Base-by-base conservation (phyloP, 2,888 invertebrate genomes). In the Yponomeuta evonymella region DNA sequence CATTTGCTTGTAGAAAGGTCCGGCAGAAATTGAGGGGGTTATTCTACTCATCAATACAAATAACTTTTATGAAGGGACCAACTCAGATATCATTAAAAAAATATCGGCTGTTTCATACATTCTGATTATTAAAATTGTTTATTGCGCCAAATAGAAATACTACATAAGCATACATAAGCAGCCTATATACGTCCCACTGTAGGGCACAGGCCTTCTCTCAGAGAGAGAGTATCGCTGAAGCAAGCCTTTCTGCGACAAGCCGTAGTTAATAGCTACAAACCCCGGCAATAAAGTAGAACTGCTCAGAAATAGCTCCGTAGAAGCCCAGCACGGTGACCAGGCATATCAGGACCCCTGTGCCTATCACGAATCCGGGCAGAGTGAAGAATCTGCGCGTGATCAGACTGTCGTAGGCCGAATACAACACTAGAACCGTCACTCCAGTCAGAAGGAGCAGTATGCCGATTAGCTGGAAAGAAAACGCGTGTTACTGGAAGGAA, bases 231-330 rank as follows among this genome's bases (percentile, higher is more conserved):
- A 23, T 43, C 6, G 6, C 43, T 8, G 1, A 43, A 43, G 43
- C 43, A 43, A 43, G 43, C 51, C 51, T 58, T 51, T 51, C 51
- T 58, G 15, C 51, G 2, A 58, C 12, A 58, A 58, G 8, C 43
- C 43, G 0, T 43, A 43, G 43, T 58, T 58, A 15, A 15, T 15
- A 15, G 15, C 15, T 58, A 89, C 94, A 93, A 86, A 96, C 96
- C 77, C 94, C 95, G 74, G 95, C 91, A 23, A 96, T 94, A 89
- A 97, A 95, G 82, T 96, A 96, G 81, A 97, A 96, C 82, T 96
- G 96, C 83, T 97, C 96, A 70, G 95, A 95, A 71, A 96, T 90
- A 0, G 98, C 97, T 11, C 97, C 97, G 84, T 97, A 97, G 83
- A 97, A 97, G 73, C 97, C 98, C 72, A 97, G 95, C 80, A 95